Evolutionary conservation across 2,113 vertebrate species (phyloP).

Genomic region (Lagenorhynchus albirostris): DNA sequence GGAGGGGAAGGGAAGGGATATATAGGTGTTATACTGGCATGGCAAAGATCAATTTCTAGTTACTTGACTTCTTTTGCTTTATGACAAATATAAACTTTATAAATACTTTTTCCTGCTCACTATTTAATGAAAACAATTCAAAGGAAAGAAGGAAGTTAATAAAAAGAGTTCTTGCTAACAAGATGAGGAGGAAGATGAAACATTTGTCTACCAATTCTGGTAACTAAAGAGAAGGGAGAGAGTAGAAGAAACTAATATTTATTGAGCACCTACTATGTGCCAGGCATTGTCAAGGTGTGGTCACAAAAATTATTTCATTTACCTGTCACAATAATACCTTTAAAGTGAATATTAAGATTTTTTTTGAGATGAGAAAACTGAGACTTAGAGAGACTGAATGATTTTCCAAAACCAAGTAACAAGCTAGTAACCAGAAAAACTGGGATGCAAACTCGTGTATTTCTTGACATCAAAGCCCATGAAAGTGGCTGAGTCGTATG

Average conservation of each 20-base stretch:
- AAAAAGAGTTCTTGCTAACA: not conserved
- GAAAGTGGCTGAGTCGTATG: not conserved
- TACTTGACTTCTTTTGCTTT: not conserved
- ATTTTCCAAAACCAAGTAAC: not conserved
- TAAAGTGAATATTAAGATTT: not conserved
- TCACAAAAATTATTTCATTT: not conserved
- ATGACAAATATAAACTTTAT: not conserved
- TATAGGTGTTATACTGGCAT: not conserved
- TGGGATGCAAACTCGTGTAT: not conserved
- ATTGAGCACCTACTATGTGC: not conserved
- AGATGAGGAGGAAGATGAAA: not conserved
- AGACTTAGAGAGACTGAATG: not conserved
- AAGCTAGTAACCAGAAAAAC: not conserved
- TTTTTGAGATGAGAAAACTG: not conserved
- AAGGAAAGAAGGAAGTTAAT: not conserved
- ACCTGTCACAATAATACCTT: not conserved
- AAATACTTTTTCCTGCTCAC: not conserved
- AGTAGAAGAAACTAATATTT: not conserved
- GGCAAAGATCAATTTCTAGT: not conserved
- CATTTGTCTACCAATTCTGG: not conserved
- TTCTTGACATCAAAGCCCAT: not conserved
- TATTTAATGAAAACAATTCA: not conserved
- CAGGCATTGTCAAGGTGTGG: not conserved
- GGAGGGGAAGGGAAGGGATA: not conserved
- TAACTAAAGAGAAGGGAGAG: not conserved